Percentiles rank a stretch among this genome's conserved stretches.
Evolutionary conservation across 2,797 vertebrate species (phyloP).

Genomic region (Phalloptychus januarius): DNA sequence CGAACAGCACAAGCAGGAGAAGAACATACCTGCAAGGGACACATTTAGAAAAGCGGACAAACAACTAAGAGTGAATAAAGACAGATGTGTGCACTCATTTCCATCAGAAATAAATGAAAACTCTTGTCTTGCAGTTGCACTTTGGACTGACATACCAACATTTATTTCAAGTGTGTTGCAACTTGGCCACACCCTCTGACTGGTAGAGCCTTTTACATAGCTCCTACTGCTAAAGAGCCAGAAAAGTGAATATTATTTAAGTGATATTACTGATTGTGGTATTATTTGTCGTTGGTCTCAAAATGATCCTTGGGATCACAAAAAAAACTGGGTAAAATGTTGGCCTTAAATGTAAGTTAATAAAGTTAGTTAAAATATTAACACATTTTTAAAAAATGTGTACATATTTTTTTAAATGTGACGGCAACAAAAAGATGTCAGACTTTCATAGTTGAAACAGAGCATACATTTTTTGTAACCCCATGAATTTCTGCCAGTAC

Average conservation of each 20-base stretch:
- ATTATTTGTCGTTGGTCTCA: background rate
- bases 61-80: background rate
- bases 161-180: background rate
- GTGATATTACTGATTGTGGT: too few relatives aligned
- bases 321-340: background rate
- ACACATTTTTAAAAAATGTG: too few relatives aligned
- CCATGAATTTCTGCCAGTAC: background rate
- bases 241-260: background rate
- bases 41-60: background rate
- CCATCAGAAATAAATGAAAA: background rate
- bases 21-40: slow-evolving; percentile 85
- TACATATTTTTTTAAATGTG: too few relatives aligned
- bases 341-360: too few relatives aligned
- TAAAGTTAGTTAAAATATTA: too few relatives aligned
- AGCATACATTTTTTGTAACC: background rate
- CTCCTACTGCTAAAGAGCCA: background rate
- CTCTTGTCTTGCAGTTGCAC: background rate
- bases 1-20: slow-evolving; percentile 89
- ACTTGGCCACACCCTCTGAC: background rate
- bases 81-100: background rate
- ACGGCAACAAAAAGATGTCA: background rate
- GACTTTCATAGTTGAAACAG: background rate
- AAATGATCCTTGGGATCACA: background rate
- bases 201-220: background rate
- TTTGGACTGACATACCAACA: background rate